Base-by-base conservation (phyloP, 2,797 vertebrate genomes). In the Acipenser oxyrinchus region DNA sequence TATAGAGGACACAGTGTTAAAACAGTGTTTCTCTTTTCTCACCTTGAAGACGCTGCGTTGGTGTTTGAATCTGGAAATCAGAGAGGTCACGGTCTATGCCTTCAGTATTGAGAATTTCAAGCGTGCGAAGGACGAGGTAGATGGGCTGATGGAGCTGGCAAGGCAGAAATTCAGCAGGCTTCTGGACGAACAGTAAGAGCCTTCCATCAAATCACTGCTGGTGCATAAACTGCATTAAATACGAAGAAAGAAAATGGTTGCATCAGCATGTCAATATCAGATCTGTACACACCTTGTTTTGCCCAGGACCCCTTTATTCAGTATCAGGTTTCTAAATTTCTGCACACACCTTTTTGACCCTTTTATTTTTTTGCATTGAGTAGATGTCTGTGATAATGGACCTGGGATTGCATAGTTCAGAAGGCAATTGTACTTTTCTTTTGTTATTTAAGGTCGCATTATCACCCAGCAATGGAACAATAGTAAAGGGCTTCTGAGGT, bases 91-190 rank as follows among this genome's bases (percentile, higher is more conserved):
- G 0, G 96, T 99, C 50, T 99, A 99, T 37, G 97, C 97, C 6
- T 99, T 99, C 83, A 99, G 95, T 83, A 98, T 98, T n/a, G 96
- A 99, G 84, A 99, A 99, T 83, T 99, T 99, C 78, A 99, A 99
- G 72, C 94, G 97, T 68, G 89, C 93, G 58, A 84, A 91, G 77
- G 93, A 94, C 48, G 96, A 99, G 76, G 95, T 99, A 78, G 94
- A 97, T 0, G 96, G 96, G 6, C 80, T 99, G 49, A 92, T 99
- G 94, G 92, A 95, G 70, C 88, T 99, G 73, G 96, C 97, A 72
- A 93, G 83, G 12, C 90, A 97, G 87, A 99, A 99, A 75, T 99
- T 99, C 74, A 81, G 75, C 72, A 89, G 86, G 69, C 88, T 99
- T 49, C 75, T 99, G 79, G 90, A 94, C 18, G 97, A 99, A 76